Evolutionary conservation across 1,140 invertebrate genomes (phyloP), one percentile per base, ranked within the genome.

Genomic region (Drosophila rufa): DNA sequence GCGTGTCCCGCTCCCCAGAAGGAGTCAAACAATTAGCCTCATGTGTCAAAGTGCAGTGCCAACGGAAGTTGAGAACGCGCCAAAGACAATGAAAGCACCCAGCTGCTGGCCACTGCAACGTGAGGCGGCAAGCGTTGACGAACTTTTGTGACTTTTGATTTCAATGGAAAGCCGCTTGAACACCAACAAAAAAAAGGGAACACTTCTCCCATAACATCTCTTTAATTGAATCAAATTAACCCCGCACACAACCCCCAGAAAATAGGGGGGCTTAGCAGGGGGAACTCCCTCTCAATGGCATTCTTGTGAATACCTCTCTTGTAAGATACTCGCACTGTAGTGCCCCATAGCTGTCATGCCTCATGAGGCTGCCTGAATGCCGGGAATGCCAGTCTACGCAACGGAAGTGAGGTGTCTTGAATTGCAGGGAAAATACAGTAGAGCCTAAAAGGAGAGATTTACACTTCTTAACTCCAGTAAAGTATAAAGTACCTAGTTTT

Each of bases 161-260:
- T 79, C 66, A 70, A 65, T 75, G 64, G 30, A 60, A 79, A 58
- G 64, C 68, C 65, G 60, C 51, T 27, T 12, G 60, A 38, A 38
- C 6, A n/a, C 38, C 14, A 5, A 12, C 14, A 30, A 19, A 15
- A 22, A 17, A 15, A 15, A 33, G 12, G 40, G 19, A 50, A 48
- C 46, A 33, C 25, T 64, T 61, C 53, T 17, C 33, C 55, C 46
- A 46, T 19, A 19, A 36, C 36, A 43, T 70, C 69, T 75, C 68
- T 70, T 89, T 90, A 89, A 89, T 89, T 89, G 81, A 89, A 89
- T 90, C 75, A 71, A 85, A 90, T 89, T 90, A 90, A 89, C 78
- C 84, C 80, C 68, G 60, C 33, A 25, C 46, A 73, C 59, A 80
- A 73, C 70, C 60, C 53, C 71, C 66, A 30, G 5, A 30, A 8